phyloP scores from a whole-genome alignment of 2,888 invertebrate genomes.

The Rhogogaster chlorosoma region DNA sequence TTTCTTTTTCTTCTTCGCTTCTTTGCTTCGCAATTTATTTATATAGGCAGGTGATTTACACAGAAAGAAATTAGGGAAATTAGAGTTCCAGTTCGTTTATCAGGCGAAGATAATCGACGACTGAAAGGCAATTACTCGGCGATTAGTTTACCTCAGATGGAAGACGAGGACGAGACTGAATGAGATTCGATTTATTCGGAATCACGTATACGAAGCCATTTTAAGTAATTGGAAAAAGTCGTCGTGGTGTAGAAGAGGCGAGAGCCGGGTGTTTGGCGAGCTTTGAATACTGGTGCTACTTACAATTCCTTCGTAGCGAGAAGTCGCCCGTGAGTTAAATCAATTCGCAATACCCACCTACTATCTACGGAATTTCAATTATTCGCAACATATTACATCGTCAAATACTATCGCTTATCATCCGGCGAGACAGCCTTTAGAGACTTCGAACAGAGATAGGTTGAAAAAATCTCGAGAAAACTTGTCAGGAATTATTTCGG shows the following conservation, averaged over 20 bases:
- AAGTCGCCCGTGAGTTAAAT: background rate
- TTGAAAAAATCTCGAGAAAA: background rate
- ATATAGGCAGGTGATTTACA: background rate
- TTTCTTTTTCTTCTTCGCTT: background rate
- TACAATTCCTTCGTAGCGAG: background rate
- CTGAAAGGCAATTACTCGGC: conserved; percentile 6
- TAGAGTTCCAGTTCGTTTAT: conserved; percentile 10
- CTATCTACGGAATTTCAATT: conserved; percentile 20
- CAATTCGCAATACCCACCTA: background rate
- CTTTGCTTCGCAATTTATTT: background rate
- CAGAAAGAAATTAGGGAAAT: background rate
- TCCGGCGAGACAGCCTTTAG: background rate
- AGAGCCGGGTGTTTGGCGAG: background rate
- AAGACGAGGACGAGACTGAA: background rate
- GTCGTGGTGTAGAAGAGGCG: background rate
- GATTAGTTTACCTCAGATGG: conserved; percentile 17
- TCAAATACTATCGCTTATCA: background rate
- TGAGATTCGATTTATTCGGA: conserved; percentile 8
- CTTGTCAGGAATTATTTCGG: background rate
- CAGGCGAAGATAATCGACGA: conserved; percentile 18
- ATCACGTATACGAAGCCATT: conserved; percentile 15
- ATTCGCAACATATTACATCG: background rate
- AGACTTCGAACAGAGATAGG: background rate
- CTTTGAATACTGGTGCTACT: background rate
- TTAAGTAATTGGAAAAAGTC: conserved; percentile 15